Evolutionary conservation across 2,888 invertebrate species (phyloP), one percentile per base, ranked within the genome.

Genomic region (Didymodactylos carnosus): DNA sequence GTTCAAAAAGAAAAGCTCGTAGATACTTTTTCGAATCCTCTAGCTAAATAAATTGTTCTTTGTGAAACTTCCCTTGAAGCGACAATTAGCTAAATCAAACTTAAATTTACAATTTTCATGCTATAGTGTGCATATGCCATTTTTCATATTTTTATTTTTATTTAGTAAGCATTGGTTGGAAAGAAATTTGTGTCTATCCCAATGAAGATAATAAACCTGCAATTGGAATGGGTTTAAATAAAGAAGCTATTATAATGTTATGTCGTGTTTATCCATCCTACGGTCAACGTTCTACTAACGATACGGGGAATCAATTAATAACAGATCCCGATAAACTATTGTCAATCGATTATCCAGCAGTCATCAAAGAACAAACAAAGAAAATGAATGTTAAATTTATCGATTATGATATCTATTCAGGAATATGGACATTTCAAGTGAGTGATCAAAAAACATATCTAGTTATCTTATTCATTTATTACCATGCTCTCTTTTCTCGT

Each of bases 371-470:
- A 40, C 89, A 90, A 1, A 91, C 92, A 75, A 88, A 89, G 76
- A 91, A 90, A 78, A 90, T 94, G 83, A 89, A 89, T 76, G 92
- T 93, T 0, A 88, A 89, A 73, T 98, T 97, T 82, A 88, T 94
- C 8, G 97, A 97, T 81, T 97, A 94, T 84, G 87, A 93, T 0
- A 91, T 94, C 0, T 91, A 91, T 81, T 93, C 92, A 3, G 97
- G 97, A 35, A 92, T 94, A 73, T 98, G 97, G 95, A 94, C 94
- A 72, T 97, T 97, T 84, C 88, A 90, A 82, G 91, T 90, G n/a
- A n/a, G n/a, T n/a, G n/a, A n/a, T n/a, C n/a, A n/a, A n/a, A 2
- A 51, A 74, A 53, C 74, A 74, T n/a, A 71, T 74, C n/a, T 62
- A 35, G 35, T 19, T 16, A 5, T 1, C 35, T 19, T 11, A 19